Evolutionary conservation across 1,140 invertebrate species (phyloP).

Genomic region (Calycopis cecrops): DNA sequence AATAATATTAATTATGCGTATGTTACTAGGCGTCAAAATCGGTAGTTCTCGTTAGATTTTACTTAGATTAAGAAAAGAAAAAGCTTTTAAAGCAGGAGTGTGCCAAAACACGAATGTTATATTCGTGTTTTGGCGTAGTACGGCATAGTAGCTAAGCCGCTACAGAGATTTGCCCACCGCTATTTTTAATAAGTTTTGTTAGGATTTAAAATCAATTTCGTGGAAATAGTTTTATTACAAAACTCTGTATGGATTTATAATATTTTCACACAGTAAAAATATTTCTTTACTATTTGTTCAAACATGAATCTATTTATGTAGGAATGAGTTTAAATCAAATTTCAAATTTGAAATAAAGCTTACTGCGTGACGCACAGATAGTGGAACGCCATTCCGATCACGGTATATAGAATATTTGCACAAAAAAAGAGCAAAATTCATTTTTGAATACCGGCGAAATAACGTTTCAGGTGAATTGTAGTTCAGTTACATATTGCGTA

Average conservation of each 20-base stretch:
- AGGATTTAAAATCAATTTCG: background rate
- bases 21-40: too few species aligned
- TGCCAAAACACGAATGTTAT: too few species aligned
- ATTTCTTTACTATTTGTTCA: too few species aligned
- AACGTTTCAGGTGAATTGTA: conserved; percentile 34
- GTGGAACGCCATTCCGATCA: background rate
- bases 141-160: too few species aligned
- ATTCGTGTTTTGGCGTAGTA: too few species aligned
- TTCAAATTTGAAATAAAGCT: background rate
- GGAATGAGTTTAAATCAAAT: conserved; percentile 9
- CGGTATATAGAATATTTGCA: background rate
- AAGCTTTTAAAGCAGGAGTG: too few species aligned
- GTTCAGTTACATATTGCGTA: conserved; percentile 45
- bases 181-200: background rate
- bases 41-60: too few species aligned
- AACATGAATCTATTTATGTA: background rate
- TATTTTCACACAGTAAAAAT: background rate
- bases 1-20: too few species aligned
- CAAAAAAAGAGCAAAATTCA: too few species aligned
- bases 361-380: too few species aligned
- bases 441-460: conserved; percentile 12
- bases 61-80: too few species aligned
- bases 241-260: background rate
- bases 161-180: too few species aligned
- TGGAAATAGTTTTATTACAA: conserved; percentile 1